Evolutionary conservation across 2,797 vertebrate species (phyloP).

Genomic region (Sebastes hubbsi): DNA sequence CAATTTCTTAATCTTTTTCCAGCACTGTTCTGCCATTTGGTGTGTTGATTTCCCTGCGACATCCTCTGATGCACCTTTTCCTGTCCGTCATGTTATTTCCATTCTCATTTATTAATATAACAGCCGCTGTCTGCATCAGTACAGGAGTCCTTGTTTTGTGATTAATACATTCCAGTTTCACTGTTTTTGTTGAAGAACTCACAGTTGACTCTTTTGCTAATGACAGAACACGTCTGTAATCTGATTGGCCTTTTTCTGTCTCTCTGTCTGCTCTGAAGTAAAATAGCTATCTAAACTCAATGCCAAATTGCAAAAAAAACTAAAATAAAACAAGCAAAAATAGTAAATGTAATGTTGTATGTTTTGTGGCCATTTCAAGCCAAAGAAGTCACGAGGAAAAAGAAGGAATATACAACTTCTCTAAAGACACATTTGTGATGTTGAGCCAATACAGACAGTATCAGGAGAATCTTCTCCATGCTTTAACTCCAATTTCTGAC

Average conservation of each 20-base stretch:
- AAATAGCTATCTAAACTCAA: neutral
- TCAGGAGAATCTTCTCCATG: neutral
- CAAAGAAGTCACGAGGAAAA: neutral
- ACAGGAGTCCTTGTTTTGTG: neutral
- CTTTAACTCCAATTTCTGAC: neutral
- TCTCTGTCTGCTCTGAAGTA: neutral
- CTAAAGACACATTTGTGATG: neutral
- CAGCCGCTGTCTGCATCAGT: neutral
- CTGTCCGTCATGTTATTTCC: neutral
- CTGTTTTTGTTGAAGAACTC: neutral
- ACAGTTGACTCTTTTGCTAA: neutral
- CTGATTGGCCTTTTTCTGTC: neutral
- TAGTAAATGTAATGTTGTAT: neutral
- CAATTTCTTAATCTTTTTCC: neutral
- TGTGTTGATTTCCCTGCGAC: neutral
- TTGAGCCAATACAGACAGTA: neutral
- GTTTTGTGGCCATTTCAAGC: neutral
- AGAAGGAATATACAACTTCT: neutral
- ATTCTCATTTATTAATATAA: neutral
- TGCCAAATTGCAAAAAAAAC: neutral
- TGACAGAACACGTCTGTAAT: neutral
- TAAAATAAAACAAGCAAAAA: neutral
- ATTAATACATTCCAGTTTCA: neutral
- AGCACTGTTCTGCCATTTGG: neutral
- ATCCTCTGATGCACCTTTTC: neutral